phyloP scores from a whole-genome alignment of 1,140 invertebrate species.

The Drosophila chauvacae region DNA sequence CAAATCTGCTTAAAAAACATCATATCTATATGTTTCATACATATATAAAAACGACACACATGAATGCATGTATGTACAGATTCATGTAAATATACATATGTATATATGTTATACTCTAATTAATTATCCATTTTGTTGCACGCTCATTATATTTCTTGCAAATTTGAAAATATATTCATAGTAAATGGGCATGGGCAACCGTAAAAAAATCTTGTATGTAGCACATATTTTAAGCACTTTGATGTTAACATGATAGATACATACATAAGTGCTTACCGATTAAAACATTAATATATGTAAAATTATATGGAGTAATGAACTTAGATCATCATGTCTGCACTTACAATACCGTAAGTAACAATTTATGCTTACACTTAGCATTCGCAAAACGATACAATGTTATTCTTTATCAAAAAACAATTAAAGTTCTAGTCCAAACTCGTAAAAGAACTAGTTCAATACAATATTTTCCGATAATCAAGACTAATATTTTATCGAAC shows the following conservation, averaged over 20 bases:
- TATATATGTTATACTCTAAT: not conserved
- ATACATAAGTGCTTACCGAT: not conserved
- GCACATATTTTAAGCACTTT: not conserved
- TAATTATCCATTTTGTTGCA: not conserved
- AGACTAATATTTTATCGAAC: not conserved
- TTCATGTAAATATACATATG: not conserved
- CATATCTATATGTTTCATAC: not conserved
- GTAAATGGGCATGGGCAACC: not conserved
- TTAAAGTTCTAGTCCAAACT: not conserved
- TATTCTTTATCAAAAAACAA: constrained; percentile 7
- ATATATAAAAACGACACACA: not conserved
- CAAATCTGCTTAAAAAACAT: not conserved
- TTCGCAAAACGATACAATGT: not conserved
- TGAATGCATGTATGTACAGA: not conserved
- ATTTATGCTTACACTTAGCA: not conserved
- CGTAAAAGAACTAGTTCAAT: not conserved
- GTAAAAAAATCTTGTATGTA: not conserved
- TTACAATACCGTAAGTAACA: not conserved
- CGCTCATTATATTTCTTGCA: not conserved
- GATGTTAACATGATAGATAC: not conserved
- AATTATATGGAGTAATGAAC: not conserved
- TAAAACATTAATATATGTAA: not conserved
- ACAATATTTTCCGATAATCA: not conserved
- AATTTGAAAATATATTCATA: not conserved
- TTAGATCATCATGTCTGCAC: not conserved